These are phyloP conservation scores for Pseudoatta argentina DNA, from an alignment of 1,140 invertebrate species.

Conservation along the genomic window DNA sequence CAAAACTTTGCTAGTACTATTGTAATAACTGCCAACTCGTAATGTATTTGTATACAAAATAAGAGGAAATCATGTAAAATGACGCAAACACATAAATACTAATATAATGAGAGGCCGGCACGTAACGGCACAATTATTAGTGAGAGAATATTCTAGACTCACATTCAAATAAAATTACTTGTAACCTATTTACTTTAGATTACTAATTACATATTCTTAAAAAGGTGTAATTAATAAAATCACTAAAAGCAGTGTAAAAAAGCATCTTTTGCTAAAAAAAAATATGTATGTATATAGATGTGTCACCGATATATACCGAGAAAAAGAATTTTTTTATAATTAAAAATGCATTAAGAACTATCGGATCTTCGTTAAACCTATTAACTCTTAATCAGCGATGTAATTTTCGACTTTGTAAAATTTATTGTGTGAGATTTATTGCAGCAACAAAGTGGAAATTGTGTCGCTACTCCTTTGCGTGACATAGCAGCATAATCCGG, in stretches of 20 bases:
- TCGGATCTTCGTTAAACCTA: not conserved
- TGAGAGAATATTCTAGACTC: not conserved
- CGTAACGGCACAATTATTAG: not conserved
- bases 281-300: not conserved
- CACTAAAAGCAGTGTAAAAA: not conserved
- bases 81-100: constrained; percentile 11
- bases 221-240: not conserved
- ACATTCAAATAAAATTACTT: constrained; percentile 2
- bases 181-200: not conserved
- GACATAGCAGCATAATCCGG: constrained; percentile 11
- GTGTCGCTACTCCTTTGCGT: constrained; percentile 16
- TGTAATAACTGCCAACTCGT: constrained; percentile 9
- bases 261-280: not conserved
- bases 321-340: not conserved
- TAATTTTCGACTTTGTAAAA: not conserved
- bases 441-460: constrained; percentile 12
- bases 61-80: not conserved
- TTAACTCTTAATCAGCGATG: not conserved
- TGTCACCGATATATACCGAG: not conserved
- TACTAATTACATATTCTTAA: not conserved
- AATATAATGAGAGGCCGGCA: constrained; percentile 1
- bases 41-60: not conserved
- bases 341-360: not conserved
- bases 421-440: constrained; percentile 11
- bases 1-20: constrained; percentile 22